Conservation (phyloP, 2,113 vertebrate genomes). For the Telmatochromis sp. region DNA sequence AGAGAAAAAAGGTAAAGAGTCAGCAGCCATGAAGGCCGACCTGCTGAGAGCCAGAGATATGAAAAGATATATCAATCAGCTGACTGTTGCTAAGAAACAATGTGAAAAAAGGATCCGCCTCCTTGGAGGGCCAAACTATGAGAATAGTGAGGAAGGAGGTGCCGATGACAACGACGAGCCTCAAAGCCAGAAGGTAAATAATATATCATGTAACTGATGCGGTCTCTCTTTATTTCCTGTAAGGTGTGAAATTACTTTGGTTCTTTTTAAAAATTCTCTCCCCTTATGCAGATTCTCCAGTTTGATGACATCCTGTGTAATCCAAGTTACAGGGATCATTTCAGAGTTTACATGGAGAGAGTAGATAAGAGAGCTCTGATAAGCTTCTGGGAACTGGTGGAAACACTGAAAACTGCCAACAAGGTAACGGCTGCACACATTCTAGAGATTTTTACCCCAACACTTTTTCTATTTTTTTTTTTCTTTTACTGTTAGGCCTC, state of each 20-base stretch:
- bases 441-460: not conserved
- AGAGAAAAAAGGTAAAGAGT: conserved; percentile 91
- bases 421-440: conserved; percentile 73
- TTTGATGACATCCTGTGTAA: conserved; percentile 93
- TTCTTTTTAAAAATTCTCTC: not conserved
- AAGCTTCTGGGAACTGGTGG: conserved; percentile 91
- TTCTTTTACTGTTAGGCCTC: not conserved
- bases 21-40: conserved; percentile 95
- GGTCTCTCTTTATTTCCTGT: not conserved
- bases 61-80: conserved; percentile 98
- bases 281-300: conserved; percentile 84
- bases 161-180: conserved; percentile 82
- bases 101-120: conserved; percentile 92
- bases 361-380: conserved; percentile 88
- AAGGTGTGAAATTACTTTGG: not conserved
- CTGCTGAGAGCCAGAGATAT: conserved; percentile 91
- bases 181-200: conserved; percentile 84
- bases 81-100: conserved; percentile 98
- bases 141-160: conserved; percentile 76
- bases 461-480: not conserved
- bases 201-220: not conserved
- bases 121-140: conserved; percentile 89
- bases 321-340: conserved; percentile 82
- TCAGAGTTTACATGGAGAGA: conserved; percentile 88
- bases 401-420: conserved; percentile 88